phyloP scores from a whole-genome alignment of 2,888 invertebrate genomes.

The Hermodice carunculata region DNA sequence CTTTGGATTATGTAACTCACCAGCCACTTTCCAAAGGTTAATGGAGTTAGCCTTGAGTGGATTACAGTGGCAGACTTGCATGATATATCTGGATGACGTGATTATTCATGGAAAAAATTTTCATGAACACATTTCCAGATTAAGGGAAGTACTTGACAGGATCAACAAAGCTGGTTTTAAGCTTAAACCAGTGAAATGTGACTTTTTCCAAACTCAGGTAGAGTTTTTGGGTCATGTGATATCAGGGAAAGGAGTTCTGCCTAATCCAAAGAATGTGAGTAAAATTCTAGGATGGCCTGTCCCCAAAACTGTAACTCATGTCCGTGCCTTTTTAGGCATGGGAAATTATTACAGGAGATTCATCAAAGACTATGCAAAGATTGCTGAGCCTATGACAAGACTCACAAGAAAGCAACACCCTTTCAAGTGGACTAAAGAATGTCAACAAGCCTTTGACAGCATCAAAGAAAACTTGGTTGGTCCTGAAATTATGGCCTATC shows the following conservation, averaged over 20 bases:
- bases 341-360: neutral
- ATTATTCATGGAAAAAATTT: neutral
- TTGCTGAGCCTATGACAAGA: too few relatives aligned
- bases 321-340: neutral
- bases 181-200: conserved; percentile 9
- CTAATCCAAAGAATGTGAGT: neutral
- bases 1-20: too few relatives aligned
- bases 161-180: neutral
- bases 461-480: too few relatives aligned
- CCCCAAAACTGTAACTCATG: neutral
- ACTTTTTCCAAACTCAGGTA: conserved; percentile 6
- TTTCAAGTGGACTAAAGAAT: too few relatives aligned
- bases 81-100: conserved; percentile 10
- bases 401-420: too few relatives aligned
- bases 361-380: too few relatives aligned
- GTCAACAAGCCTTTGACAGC: too few relatives aligned
- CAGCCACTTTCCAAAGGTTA: too few relatives aligned
- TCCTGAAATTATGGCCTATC: too few relatives aligned
- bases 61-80: neutral
- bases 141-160: neutral
- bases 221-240: conserved; percentile 5
- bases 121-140: neutral
- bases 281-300: neutral
- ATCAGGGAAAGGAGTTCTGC: neutral
- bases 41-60: too few relatives aligned